Conservation (phyloP, 2,113 vertebrate species). For the Halcyon senegalensis region DNA sequence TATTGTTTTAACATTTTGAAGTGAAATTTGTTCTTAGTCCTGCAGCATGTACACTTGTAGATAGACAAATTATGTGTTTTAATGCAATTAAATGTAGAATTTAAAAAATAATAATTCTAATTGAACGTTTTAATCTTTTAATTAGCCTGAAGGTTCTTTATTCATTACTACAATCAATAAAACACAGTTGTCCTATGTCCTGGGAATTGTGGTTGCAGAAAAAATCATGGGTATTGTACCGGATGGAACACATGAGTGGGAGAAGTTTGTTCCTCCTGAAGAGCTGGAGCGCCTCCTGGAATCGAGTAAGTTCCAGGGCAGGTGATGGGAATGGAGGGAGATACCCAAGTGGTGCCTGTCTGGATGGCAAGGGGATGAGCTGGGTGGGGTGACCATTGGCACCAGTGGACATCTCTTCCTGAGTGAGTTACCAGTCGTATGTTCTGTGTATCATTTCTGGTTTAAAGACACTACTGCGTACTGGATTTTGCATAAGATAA, state of each 20-base stretch:
- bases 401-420: neutral
- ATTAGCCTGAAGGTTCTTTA: conserved; percentile 89
- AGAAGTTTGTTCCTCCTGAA: conserved; percentile 92
- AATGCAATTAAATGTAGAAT: neutral
- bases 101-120: neutral
- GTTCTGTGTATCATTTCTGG: neutral
- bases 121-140: neutral
- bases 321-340: neutral
- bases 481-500: neutral
- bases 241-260: conserved; percentile 94
- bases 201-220: conserved; percentile 90
- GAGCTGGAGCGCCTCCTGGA: conserved; percentile 87
- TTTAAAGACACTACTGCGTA: neutral
- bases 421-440: neutral
- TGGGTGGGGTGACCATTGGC: neutral
- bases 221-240: conserved; percentile 88
- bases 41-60: neutral
- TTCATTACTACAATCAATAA: conserved; percentile 96
- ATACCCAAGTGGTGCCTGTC: neutral
- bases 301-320: conserved; percentile 83
- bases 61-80: neutral
- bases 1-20: neutral
- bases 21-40: neutral
- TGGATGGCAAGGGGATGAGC: neutral
- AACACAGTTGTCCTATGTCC: conserved; percentile 88